Conservation (phyloP, 2,888 invertebrate genomes). For the Mythimna impura region DNA sequence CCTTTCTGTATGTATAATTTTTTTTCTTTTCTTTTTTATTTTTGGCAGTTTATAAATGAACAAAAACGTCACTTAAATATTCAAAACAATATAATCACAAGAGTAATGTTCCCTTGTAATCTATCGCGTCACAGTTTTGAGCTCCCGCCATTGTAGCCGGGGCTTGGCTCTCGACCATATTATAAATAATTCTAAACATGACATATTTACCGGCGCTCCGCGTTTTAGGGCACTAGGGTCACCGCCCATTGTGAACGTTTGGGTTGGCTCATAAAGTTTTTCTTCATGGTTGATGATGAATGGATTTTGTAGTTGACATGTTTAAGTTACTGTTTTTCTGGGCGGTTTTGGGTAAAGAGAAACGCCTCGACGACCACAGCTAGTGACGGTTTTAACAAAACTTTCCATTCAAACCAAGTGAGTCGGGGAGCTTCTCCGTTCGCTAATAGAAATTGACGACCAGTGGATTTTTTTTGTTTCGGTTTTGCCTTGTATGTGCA, state of each 20-base stretch:
- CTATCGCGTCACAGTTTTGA: conserved; percentile 39
- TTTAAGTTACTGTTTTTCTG: conserved; percentile 19
- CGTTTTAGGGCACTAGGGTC: conserved; percentile 42
- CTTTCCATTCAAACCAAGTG: not conserved
- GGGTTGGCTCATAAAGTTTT: conserved; percentile 48
- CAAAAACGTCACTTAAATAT: not conserved
- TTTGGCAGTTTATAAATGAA: not conserved
- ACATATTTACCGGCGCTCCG: conserved; percentile 50
- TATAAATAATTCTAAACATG: conserved; percentile 59
- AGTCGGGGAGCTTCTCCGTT: not conserved
- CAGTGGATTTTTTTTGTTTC: no score
- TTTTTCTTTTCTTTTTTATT: no score
- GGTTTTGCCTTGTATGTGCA: no score
- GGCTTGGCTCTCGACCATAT: conserved; percentile 57
- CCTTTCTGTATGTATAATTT: no score
- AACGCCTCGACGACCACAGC: not conserved
- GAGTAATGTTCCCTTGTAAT: conserved; percentile 37
- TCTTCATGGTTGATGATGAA: conserved; percentile 17
- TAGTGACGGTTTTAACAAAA: not conserved
- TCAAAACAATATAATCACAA: conserved; percentile 4
- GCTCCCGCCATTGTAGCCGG: conserved; percentile 31
- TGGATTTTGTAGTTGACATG: conserved; percentile 22
- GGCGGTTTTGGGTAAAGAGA: not conserved
- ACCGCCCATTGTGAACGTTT: conserved; percentile 28
- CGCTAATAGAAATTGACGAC: not conserved